Percentiles rank a stretch among this genome's conserved stretches.
These are phyloP conservation scores for Danaus plexippus DNA, from an alignment of 1,140 invertebrate genomes.

Conservation along the genomic window DNA sequence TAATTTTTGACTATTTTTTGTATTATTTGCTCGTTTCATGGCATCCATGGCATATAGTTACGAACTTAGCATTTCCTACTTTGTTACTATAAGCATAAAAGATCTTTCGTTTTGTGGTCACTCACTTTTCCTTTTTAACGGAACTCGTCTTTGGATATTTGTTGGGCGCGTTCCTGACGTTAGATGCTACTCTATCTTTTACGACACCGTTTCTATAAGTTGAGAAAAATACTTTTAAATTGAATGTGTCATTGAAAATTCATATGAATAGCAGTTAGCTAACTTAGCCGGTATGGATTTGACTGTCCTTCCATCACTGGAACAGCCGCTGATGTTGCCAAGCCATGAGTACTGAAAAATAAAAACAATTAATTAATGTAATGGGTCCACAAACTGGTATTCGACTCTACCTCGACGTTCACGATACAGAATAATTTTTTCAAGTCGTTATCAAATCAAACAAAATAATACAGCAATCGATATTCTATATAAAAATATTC, in stretches of 20 bases:
- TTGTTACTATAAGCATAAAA: too few relatives aligned
- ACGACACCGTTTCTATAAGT: conserved; percentile 39
- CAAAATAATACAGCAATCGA: background rate
- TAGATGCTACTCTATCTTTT: conserved; percentile 40
- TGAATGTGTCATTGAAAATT: background rate
- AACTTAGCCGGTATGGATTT: conserved; percentile 40
- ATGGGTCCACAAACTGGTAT: too few relatives aligned
- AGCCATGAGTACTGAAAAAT: conserved; percentile 52
- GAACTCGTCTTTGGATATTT: conserved; percentile 41
- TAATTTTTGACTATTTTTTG: background rate
- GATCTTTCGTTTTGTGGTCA: background rate
- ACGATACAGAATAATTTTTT: too few relatives aligned
- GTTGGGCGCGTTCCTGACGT: conserved; percentile 29
- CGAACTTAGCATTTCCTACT: too few relatives aligned
- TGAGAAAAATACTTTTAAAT: background rate
- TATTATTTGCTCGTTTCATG: too few relatives aligned
- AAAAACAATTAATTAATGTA: background rate
- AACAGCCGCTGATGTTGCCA: conserved; percentile 34
- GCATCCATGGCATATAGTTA: too few relatives aligned
- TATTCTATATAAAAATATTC: conserved; percentile 6
- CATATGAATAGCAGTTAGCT: conserved; percentile 14
- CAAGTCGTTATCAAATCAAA: too few relatives aligned
- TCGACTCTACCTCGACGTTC: too few relatives aligned
- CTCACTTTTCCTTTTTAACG: conserved; percentile 55
- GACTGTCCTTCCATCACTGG: conserved; percentile 38